Conservation (phyloP, 2,113 vertebrate genomes). For the Seriola aureovittata region DNA sequence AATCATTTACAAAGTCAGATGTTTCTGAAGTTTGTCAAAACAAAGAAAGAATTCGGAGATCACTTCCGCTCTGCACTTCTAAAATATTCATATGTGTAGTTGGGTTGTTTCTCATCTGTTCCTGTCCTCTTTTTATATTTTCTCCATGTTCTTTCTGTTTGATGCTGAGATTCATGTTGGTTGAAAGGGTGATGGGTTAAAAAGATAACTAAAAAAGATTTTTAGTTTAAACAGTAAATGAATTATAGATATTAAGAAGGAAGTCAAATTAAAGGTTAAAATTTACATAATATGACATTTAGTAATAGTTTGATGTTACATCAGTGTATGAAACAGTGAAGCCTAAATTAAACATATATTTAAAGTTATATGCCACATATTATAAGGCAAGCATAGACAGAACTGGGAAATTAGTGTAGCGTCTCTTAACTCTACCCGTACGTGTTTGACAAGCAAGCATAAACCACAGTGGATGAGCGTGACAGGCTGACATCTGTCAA, state of each 20-base stretch:
- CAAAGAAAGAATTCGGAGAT: conserved; percentile 26
- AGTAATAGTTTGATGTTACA: neutral
- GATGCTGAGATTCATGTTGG: neutral
- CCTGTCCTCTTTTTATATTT: neutral
- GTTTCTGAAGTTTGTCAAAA: conserved; percentile 42
- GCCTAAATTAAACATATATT: neutral
- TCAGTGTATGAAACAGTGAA: neutral
- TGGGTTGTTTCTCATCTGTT: neutral
- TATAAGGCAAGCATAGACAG: neutral
- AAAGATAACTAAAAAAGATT: neutral
- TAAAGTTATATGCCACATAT: too few species aligned
- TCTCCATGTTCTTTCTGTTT: neutral
- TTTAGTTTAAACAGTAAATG: neutral
- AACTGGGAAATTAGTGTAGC: neutral
- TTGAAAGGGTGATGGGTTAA: neutral
- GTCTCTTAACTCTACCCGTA: neutral
- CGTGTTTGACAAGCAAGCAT: neutral
- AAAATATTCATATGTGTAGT: conserved; percentile 33
- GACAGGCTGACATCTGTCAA: conserved; percentile 16
- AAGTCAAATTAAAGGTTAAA: neutral
- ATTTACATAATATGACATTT: neutral
- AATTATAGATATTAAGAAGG: neutral
- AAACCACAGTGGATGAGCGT: neutral
- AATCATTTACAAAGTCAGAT: conserved; percentile 46
- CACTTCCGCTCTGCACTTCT: neutral